Conservation (phyloP, 2,888 invertebrate genomes). For the Cephus spinipes region DNA sequence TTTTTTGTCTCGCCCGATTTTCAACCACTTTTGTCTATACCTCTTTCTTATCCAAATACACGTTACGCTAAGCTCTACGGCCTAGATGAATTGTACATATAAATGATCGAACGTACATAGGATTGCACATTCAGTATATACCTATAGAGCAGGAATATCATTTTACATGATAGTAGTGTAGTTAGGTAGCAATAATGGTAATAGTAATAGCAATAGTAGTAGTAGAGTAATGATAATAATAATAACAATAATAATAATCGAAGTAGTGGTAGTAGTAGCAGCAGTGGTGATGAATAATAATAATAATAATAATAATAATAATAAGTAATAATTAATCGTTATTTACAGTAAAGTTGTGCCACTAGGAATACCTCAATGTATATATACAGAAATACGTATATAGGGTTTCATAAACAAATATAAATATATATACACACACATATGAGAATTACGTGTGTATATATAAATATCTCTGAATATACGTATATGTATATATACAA, state of each 20-base stretch:
- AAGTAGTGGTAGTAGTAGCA: too few species aligned
- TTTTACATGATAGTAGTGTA: neutral
- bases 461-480: neutral
- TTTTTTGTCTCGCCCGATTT: neutral
- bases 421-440: neutral
- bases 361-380: conserved; percentile 11
- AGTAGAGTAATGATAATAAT: too few species aligned
- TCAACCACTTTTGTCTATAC: neutral
- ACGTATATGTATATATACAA: conserved; percentile 8
- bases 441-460: neutral
- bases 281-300: too few species aligned
- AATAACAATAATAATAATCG: too few species aligned
- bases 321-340: conserved; percentile 4
- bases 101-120: neutral
- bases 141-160: neutral
- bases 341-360: conserved; percentile 28
- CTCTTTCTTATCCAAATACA: neutral
- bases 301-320: neutral
- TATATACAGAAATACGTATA: neutral
- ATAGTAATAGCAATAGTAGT: neutral
- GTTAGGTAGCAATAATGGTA: neutral
- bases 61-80: neutral
- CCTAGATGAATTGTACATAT: neutral
- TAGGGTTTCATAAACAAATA: neutral
- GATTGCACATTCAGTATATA: neutral